phyloP scores from a whole-genome alignment of 2,797 vertebrate genomes.

The Triplophysa yarkandensis region DNA sequence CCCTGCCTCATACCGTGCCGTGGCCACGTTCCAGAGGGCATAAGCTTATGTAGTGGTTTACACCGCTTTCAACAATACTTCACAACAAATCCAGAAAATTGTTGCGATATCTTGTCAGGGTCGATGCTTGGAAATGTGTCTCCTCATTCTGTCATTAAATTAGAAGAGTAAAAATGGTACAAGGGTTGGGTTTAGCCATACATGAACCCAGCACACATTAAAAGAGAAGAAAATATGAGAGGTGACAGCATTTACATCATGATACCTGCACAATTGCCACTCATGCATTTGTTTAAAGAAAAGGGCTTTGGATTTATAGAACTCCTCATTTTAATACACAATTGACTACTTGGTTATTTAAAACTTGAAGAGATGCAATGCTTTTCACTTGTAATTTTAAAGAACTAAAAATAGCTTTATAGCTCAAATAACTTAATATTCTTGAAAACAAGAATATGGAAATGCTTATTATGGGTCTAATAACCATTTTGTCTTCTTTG shows the following conservation, averaged over 20 bases:
- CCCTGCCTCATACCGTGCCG: neutral
- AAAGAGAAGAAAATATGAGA: slow-evolving; percentile 21
- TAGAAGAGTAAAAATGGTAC: slow-evolving; percentile 6
- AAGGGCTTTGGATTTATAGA: neutral
- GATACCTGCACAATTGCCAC: neutral
- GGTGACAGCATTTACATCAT: slow-evolving; percentile 42
- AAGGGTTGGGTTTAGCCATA: slow-evolving; percentile 15
- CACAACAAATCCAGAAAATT: slow-evolving; percentile 13
- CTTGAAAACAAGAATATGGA: too few species aligned
- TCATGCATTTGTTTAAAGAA: neutral
- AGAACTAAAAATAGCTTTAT: too few species aligned
- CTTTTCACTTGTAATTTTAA: too few species aligned
- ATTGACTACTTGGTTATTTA: neutral
- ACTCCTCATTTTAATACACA: neutral
- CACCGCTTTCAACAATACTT: slow-evolving; percentile 22
- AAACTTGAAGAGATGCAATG: neutral
- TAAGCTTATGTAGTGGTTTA: slow-evolving; percentile 7
- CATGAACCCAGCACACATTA: slow-evolving; percentile 30
- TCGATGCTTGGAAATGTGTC: slow-evolving; percentile 37
- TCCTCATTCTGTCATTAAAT: slow-evolving; percentile 49
- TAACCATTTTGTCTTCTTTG: too few species aligned
- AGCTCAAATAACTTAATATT: too few species aligned
- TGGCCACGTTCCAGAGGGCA: neutral
- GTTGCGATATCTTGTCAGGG: slow-evolving; percentile 37
- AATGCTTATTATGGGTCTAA: too few species aligned